Conservation (phyloP, 2,797 vertebrate genomes). For the Tragelaphus eurycerus region DNA sequence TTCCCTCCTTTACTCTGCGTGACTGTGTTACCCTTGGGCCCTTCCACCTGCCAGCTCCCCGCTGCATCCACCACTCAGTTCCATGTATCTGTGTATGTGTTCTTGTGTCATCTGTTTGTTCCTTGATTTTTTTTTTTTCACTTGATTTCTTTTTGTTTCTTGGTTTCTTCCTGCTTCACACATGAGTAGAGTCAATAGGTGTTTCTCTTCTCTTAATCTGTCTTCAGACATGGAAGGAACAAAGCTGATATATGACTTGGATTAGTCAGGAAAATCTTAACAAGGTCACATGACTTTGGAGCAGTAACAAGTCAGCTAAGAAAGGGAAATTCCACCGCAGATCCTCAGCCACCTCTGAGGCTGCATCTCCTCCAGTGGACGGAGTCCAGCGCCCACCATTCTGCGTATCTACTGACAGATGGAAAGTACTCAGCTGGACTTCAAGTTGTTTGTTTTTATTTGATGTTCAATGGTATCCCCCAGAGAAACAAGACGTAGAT, state of each 20-base stretch:
- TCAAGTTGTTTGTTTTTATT: not conserved
- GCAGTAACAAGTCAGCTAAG: not conserved
- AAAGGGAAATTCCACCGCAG: not conserved
- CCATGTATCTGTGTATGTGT: not conserved
- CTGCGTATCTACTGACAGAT: not conserved
- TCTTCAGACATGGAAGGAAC: not conserved
- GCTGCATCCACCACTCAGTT: no score
- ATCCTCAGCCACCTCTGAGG: not conserved
- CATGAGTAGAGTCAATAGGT: not conserved
- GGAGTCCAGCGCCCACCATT: not conserved
- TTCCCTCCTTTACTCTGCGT: rapidly evolving
- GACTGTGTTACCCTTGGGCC: not conserved
- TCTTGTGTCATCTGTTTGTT: not conserved
- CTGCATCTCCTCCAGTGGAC: not conserved
- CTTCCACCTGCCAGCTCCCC: rapidly evolving
- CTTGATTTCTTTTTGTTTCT: not conserved
- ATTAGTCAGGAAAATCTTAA: not conserved
- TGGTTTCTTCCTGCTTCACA: not conserved
- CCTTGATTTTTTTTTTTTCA: not conserved
- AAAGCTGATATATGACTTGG: not conserved
- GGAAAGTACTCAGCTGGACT: not conserved
- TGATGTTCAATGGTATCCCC: not conserved
- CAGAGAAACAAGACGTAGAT: not conserved
- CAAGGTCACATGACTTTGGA: not conserved
- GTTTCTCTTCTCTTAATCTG: not conserved